A percentile compares a stretch with the other conserved stretches of the same genome.
Conservation (phyloP, 2,888 invertebrate species). For the Drosophila longiperda region DNA sequence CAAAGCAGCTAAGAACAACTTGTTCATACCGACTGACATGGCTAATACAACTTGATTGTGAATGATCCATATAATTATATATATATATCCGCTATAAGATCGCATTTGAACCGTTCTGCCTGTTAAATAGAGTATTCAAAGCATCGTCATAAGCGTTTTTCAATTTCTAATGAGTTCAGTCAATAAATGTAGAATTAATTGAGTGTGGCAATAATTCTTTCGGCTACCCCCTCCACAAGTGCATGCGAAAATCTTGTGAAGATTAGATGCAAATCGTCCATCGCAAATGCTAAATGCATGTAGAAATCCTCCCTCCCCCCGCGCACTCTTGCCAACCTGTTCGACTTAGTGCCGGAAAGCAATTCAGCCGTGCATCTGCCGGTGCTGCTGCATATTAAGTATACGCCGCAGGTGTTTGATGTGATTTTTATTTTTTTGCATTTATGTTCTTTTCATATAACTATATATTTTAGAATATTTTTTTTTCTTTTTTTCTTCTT, state of each 20-base stretch:
- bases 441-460: not conserved
- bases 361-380: constrained; percentile 20
- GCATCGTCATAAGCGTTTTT: no score
- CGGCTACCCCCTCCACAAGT: constrained; percentile 4
- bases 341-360: not conserved
- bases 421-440: constrained; percentile 9
- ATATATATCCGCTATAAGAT: not conserved
- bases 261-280: constrained; percentile 14
- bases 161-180: not conserved
- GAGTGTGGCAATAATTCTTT: not conserved
- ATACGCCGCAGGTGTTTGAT: constrained; percentile 29
- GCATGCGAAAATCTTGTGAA: constrained; percentile 52
- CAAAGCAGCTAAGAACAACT: not conserved
- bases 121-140: not conserved
- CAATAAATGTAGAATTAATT: not conserved
- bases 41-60: not conserved
- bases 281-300: not conserved
- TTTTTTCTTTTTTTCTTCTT: not conserved
- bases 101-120: not conserved
- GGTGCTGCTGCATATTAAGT: constrained; percentile 28
- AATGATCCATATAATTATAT: not conserved
- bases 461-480: not conserved
- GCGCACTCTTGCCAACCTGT: not conserved
- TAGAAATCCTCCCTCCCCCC: not conserved
- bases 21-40: not conserved